Percentiles rank a stretch among this genome's conserved stretches.
Evolutionary conservation across 64 coral and sea anemone species (phyloP).

Genomic region (Actinia tenebrosa): DNA sequence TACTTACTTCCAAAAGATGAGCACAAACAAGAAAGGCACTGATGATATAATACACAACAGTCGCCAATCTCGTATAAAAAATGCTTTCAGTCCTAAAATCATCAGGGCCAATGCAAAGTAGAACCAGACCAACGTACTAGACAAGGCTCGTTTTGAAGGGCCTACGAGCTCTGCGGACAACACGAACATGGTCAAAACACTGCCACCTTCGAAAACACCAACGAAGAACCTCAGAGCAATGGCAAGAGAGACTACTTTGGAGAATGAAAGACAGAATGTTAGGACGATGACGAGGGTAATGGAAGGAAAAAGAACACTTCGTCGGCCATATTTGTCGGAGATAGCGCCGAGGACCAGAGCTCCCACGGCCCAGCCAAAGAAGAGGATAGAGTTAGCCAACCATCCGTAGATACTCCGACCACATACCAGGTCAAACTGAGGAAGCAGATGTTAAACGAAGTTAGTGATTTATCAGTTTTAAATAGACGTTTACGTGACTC

Average conservation of each 20-base stretch:
- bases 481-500: no score
- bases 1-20: constrained; percentile 88
- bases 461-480: not conserved
- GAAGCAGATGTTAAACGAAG: not conserved
- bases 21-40: constrained; percentile 75
- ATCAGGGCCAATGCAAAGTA: constrained; percentile 69
- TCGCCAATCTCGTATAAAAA: constrained; percentile 70
- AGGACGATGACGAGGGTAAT: constrained; percentile 43
- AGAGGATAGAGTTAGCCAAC: constrained; percentile 83
- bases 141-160: constrained; percentile 66
- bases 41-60: constrained; percentile 69
- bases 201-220: constrained; percentile 78
- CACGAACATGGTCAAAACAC: constrained; percentile 65
- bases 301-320: constrained; percentile 83
- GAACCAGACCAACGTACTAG: constrained; percentile 76
- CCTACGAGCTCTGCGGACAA: constrained; percentile 79
- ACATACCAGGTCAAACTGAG: constrained; percentile 94
- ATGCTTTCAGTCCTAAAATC: constrained; percentile 76
- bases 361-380: constrained; percentile 74
- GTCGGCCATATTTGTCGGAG: constrained; percentile 73
- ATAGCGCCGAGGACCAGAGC: constrained; percentile 71
- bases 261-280: constrained; percentile 73
- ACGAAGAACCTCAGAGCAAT: constrained; percentile 61
- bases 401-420: constrained; percentile 53
- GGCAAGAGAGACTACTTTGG: constrained; percentile 61